Conservation (phyloP, 2,888 invertebrate genomes). For the Rhaphigaster nebulosa region DNA sequence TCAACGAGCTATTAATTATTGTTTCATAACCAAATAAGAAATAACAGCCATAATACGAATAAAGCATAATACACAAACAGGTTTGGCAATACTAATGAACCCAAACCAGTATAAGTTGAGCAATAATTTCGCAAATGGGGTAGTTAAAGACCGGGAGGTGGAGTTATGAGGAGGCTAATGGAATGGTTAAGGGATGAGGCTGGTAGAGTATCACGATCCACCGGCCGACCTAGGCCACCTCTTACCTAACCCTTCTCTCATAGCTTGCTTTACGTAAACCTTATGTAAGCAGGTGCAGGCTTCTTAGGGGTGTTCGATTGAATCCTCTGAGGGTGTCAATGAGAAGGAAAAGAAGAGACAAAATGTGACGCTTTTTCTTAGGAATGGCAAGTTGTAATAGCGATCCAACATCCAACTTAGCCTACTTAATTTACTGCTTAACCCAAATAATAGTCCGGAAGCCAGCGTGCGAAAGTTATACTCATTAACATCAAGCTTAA, state of each 20-base stretch:
- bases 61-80: neutral
- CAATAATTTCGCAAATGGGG: neutral
- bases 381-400: too few relatives aligned
- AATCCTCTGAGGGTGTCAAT: neutral
- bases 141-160: neutral
- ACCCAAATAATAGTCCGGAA: too few relatives aligned
- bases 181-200: conserved; percentile 34
- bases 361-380: neutral
- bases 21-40: neutral
- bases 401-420: too few relatives aligned
- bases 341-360: neutral
- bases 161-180: neutral
- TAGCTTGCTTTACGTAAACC: neutral
- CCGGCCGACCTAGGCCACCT: neutral
- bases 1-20: neutral
- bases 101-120: neutral
- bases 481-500: too few relatives aligned
- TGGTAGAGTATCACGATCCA: neutral
- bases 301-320: neutral
- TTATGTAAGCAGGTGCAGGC: neutral
- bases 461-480: too few relatives aligned
- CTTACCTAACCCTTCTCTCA: neutral
- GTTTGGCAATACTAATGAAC: neutral
- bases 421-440: too few relatives aligned
- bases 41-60: neutral